Percentiles rank a stretch among this genome's conserved stretches.
Conservation (phyloP, 2,888 invertebrate genomes). For the Iphiclides podalirius region DNA sequence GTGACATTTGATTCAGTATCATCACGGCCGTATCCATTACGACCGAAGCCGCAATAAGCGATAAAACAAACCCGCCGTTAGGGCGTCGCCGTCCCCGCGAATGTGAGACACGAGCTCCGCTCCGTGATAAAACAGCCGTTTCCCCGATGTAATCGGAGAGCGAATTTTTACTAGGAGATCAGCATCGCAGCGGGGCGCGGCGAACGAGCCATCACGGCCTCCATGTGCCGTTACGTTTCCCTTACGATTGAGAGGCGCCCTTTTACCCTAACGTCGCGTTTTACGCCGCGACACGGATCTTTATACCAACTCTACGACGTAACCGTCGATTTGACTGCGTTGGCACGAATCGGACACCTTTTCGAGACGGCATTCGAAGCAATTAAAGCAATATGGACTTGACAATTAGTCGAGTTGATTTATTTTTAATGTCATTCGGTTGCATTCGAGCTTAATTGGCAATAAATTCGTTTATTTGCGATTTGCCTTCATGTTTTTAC, state of each 20-base stretch:
- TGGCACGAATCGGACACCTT: not conserved
- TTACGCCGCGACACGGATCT: constrained; percentile 6
- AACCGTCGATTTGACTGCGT: constrained; percentile 1
- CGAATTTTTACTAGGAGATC: constrained; percentile 59
- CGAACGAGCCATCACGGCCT: constrained; percentile 32
- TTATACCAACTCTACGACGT: not conserved
- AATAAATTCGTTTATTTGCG: no score
- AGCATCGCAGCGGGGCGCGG: constrained; percentile 35
- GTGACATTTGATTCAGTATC: no score
- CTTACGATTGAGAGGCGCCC: constrained; percentile 20
- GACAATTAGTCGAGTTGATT: no score
- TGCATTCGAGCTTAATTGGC: no score
- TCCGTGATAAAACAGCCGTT: constrained; percentile 67
- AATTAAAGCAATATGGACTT: no score
- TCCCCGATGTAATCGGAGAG: constrained; percentile 58
- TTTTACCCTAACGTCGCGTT: constrained; percentile 6
- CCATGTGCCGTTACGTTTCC: constrained; percentile 35
- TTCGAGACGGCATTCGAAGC: no score
- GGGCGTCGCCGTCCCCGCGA: no score
- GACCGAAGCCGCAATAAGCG: not conserved
- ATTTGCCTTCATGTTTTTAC: no score
- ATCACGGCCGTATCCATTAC: no score
- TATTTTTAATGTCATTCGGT: no score
- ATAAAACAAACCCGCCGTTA: constrained; percentile 14
- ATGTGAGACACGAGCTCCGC: constrained; percentile 36